phyloP scores from a whole-genome alignment of 2,113 vertebrate genomes.

The Channa argus region DNA sequence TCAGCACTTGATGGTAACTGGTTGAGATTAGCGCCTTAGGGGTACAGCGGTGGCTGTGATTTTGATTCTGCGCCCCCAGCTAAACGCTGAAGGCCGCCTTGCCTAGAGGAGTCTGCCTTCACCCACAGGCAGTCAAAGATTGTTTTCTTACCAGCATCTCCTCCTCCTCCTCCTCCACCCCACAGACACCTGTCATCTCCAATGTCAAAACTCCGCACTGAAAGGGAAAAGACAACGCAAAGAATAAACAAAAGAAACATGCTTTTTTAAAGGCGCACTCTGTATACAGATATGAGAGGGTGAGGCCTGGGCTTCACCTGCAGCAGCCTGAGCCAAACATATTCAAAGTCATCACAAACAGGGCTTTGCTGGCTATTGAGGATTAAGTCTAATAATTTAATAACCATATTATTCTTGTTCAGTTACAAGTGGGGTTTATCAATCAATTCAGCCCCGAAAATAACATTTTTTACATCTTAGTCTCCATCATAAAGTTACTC shows the following conservation, averaged over 20 bases:
- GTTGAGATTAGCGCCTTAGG: slow-evolving; percentile 84
- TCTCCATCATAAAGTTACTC: not conserved
- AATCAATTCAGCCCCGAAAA: not conserved
- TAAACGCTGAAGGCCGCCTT: slow-evolving; percentile 84
- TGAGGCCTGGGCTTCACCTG: slow-evolving; percentile 59
- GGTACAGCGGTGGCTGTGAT: slow-evolving; percentile 84
- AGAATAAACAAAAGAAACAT: slow-evolving; percentile 83
- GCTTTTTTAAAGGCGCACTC: slow-evolving; percentile 70
- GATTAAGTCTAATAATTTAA: not conserved
- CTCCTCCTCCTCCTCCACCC: slow-evolving; percentile 70
- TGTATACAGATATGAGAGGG: slow-evolving; percentile 75
- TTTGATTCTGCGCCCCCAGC: slow-evolving; percentile 82
- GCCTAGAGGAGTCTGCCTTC: slow-evolving; percentile 82
- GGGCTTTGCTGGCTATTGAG: slow-evolving; percentile 6
- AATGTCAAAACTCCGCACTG: slow-evolving; percentile 79
- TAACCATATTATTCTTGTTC: not conserved
- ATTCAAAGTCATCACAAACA: slow-evolving; percentile 38
- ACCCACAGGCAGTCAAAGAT: slow-evolving; percentile 82
- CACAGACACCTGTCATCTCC: slow-evolving; percentile 84
- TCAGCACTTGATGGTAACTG: slow-evolving; percentile 83
- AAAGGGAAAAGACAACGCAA: slow-evolving; percentile 77
- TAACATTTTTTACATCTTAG: not conserved
- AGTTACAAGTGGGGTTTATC: not conserved
- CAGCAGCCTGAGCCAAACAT: slow-evolving; percentile 46
- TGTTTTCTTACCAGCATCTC: slow-evolving; percentile 79